Conservation (phyloP, 2,113 vertebrate species). For the Halichoerus grypus region DNA sequence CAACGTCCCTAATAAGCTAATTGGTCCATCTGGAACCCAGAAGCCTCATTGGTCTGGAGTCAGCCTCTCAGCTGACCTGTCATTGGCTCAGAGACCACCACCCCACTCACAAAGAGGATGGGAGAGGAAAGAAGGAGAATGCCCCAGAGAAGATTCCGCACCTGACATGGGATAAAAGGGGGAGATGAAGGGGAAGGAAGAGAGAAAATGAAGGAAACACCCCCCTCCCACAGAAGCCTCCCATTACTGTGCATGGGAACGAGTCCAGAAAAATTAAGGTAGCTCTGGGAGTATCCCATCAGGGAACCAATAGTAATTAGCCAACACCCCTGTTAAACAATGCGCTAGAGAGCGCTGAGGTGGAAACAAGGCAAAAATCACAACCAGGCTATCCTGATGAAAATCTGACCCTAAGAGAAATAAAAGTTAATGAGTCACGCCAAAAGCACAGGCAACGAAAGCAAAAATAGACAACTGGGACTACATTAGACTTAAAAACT, state of each 20-base stretch:
- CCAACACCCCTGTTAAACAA: slow-evolving; percentile 68
- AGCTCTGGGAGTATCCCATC: slow-evolving; percentile 62
- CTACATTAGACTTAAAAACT: neutral
- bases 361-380: slow-evolving; percentile 65
- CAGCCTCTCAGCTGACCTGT: slow-evolving; percentile 25
- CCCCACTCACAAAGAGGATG: neutral
- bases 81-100: slow-evolving; percentile 36
- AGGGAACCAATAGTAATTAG: slow-evolving; percentile 66
- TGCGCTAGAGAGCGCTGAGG: slow-evolving; percentile 30
- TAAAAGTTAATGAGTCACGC: slow-evolving; percentile 60
- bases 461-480: slow-evolving; percentile 31
- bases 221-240: neutral
- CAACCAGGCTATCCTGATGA: slow-evolving; percentile 46
- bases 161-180: neutral
- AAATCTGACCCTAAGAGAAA: slow-evolving; percentile 47
- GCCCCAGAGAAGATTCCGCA: neutral
- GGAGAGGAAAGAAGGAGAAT: neutral
- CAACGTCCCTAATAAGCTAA: slow-evolving; percentile 60
- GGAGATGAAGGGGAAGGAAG: neutral
- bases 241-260: slow-evolving; percentile 25
- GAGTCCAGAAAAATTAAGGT: slow-evolving; percentile 74
- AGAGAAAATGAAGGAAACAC: slow-evolving; percentile 15
- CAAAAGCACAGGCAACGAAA: slow-evolving; percentile 53
- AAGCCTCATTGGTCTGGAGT: slow-evolving; percentile 45
- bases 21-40: slow-evolving; percentile 54